Evolutionary conservation across 2,113 vertebrate species (phyloP).

Genomic region (Taxidea taxus): DNA sequence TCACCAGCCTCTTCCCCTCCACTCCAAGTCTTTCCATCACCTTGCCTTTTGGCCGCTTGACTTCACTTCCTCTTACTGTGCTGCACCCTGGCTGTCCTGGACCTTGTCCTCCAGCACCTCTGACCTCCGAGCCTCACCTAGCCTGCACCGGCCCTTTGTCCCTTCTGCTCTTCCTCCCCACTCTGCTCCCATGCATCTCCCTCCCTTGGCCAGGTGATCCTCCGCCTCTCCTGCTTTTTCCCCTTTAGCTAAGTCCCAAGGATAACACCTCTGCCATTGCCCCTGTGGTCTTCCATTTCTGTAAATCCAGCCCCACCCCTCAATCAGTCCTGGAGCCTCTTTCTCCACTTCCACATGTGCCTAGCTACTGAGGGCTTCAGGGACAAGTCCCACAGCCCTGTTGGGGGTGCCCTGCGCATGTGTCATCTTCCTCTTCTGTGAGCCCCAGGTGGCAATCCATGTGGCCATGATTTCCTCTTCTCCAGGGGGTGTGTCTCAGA

Average conservation of each 20-base stretch:
- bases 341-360: not conserved
- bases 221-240: not conserved
- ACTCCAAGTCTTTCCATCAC: not conserved
- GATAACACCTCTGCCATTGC: not conserved
- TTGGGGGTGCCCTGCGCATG: accelerated
- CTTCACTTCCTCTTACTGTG: not conserved
- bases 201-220: not conserved
- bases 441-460: accelerated
- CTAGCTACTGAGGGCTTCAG: not conserved
- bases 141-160: not conserved
- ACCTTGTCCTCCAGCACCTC: not conserved
- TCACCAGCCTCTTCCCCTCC: not conserved
- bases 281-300: not conserved
- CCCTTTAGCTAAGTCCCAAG: not conserved
- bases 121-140: not conserved
- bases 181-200: accelerated
- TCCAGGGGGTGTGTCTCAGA: not conserved
- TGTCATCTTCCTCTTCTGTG: accelerated
- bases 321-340: not conserved
- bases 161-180: not conserved
- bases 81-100: not conserved
- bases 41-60: not conserved
- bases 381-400: not conserved
- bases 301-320: not conserved
- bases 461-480: not conserved